Evolutionary conservation across 2,888 invertebrate genomes (phyloP), one percentile per base, ranked within the genome.

Genomic region (Choreutis nemorana): DNA sequence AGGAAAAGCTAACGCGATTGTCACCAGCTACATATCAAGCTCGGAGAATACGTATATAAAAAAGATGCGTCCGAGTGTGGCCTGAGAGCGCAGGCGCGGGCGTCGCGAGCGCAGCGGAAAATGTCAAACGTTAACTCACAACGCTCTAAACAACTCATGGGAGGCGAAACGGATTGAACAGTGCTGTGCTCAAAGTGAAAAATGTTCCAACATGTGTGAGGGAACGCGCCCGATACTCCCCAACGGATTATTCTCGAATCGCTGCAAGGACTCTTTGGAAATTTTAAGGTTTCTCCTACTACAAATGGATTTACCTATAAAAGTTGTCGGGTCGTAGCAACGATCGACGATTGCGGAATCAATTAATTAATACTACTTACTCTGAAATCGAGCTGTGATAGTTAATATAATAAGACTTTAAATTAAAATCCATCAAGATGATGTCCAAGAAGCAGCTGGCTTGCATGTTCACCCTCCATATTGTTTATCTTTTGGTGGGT

Each of bases 401-500:
- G 31, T n/a, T 27, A 31, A 25, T 14, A 35, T 32, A 25, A 42
- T 41, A 41, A 40, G 38, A 26, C 30, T 33, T 28, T 30, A 33
- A 33, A 35, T 32, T 33, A n/a, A 53, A 39, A 65, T 28, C 52
- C 59, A 54, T 63, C 71, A 82, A 82, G 66, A 83, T 82, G 81
- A 91, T 91, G 90, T 87, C 89, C 61, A 88, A 87, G 58, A 89
- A 85, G 81, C 88, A 91, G 75, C 85, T 90, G 82, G 81, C 89
- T 40, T 85, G 87, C 42, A 81, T 91, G 70, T 78, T 90, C 44
- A 81, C 87, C 44, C 81, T 90, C 45, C 91, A 90, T 54, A 81
- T 90, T 34, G 83, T 85, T 34, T 91, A 91, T 56, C 70, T 91
- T 41, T 71, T 91, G 47, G 82, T 93, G 34, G 94, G 93, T 6